Percentiles rank a stretch among this genome's conserved stretches.
phyloP scores from a whole-genome alignment of 2,797 vertebrate species.

The Podargus strigoides region DNA sequence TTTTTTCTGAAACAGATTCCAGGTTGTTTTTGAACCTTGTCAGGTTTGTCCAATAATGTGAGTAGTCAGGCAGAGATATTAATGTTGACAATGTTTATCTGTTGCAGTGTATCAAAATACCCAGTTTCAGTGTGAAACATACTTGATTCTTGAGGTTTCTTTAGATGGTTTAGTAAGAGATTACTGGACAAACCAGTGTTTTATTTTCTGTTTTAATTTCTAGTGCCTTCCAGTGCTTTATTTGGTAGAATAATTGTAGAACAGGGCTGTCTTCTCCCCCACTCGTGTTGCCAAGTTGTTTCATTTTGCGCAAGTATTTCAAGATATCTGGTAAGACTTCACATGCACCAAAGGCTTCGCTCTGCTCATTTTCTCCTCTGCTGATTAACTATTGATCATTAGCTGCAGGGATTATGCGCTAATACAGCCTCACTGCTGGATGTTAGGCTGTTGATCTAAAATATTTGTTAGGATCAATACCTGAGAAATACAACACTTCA shows the following conservation, averaged over 20 bases:
- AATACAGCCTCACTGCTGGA: neutral
- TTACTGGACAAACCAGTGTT: neutral
- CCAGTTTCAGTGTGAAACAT: accelerated
- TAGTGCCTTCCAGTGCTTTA: neutral
- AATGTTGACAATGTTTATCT: neutral
- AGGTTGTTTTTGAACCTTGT: neutral
- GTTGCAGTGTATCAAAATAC: neutral
- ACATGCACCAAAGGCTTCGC: neutral
- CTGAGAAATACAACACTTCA: neutral
- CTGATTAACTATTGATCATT: constrained; percentile 26
- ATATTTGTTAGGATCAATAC: neutral
- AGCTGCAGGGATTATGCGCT: neutral
- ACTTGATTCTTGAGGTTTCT: neutral
- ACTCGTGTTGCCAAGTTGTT: neutral
- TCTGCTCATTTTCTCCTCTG: neutral
- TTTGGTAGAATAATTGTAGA: neutral
- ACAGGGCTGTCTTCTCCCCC: neutral
- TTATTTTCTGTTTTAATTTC: neutral
- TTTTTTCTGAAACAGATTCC: neutral
- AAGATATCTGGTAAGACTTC: neutral
- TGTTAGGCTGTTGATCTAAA: constrained; percentile 1
- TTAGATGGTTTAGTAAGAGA: neutral
- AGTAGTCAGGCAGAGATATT: neutral
- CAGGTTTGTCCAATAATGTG: neutral
- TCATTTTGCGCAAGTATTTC: neutral